A percentile compares a stretch with the other conserved stretches of the same genome.
phyloP scores from a whole-genome alignment of 2,113 vertebrate species.

The Spea multiplicata region DNA sequence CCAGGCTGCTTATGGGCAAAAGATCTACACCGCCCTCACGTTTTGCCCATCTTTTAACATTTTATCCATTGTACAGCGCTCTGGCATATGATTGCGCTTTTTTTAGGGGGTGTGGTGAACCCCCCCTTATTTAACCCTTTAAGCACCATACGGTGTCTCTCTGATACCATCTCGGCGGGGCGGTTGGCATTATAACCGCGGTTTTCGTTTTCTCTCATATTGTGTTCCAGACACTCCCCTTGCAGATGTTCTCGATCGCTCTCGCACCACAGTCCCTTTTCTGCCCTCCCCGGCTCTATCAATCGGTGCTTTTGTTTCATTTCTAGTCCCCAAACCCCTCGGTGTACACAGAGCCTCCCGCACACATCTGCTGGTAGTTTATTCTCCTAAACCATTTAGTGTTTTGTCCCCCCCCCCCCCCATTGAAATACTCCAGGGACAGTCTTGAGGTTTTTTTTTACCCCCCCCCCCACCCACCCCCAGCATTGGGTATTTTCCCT shows the following conservation, averaged over 20 bases:
- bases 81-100: no score
- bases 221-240: conserved; percentile 32
- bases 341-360: conserved; percentile 21
- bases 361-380: conserved; percentile 45
- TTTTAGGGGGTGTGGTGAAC: no score
- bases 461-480: conserved; percentile 10
- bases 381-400: conserved; percentile 28
- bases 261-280: conserved; percentile 4
- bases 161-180: no score
- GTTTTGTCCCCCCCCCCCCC: conserved; percentile 33
- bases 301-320: conserved; percentile 43
- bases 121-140: no score
- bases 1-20: no score
- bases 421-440: conserved; percentile 35
- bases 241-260: conserved; percentile 40
- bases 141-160: no score
- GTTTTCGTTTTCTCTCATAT: no score
- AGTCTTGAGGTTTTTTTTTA: conserved; percentile 23
- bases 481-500: conserved; percentile 7
- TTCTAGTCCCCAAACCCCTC: neutral
- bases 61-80: no score
- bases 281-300: conserved; percentile 8
- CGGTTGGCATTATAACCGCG: no score
- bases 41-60: no score
- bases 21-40: no score